Evolutionary conservation across 2,797 vertebrate genomes (phyloP), one percentile per base, ranked within the genome.

Genomic region (Acanthopagrus latus): DNA sequence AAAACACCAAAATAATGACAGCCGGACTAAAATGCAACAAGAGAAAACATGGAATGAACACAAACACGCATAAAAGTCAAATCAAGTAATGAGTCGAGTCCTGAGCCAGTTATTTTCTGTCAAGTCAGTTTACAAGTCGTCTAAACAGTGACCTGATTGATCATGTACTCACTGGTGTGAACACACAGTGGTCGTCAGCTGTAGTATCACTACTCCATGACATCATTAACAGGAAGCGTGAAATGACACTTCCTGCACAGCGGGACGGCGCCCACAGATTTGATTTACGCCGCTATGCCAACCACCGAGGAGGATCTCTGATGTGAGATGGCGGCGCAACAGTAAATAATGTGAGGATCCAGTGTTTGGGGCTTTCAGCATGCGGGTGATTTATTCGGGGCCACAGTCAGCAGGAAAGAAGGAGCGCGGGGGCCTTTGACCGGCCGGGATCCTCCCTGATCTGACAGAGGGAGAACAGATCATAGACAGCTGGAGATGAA

Each of bases 401-500:
- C 65, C 20, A 41, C 62, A 51, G 33, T 62, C 57, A 12, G 71
- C 48, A 48, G 67, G 68, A 66, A 33, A 51, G 62, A 8, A 33
- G 65, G 44, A 56, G 78, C 74, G 56, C 81, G 29, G 55, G 71
- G 71, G 71, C 76, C 76, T 82, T 82, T 79, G 66, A 52, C 76
- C 67, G 54, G 33, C 33, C 10, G 27, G 74, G 62, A 58, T 71
- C 73, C 69, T 80, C 74, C 74, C 64, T 43, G 65, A 64, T 81
- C 71, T 81, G 78, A 78, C 71, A 55, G 48, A 64, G 46, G 64
- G 66, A 58, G 46, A 80, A 70, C 77, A 64, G 76, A 67, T 77
- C 54, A 55, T 17, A 62, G 62, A 77, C 79, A 83, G 74, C 74
- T 73, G 83, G 64, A 54, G 56, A 67, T 50, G 46, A 82, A 63